A percentile compares a stretch with the other conserved stretches of the same genome.
These are phyloP conservation scores for Pogonocherus hispidulus DNA, from an alignment of 2,888 invertebrate species.

Conservation along the genomic window DNA sequence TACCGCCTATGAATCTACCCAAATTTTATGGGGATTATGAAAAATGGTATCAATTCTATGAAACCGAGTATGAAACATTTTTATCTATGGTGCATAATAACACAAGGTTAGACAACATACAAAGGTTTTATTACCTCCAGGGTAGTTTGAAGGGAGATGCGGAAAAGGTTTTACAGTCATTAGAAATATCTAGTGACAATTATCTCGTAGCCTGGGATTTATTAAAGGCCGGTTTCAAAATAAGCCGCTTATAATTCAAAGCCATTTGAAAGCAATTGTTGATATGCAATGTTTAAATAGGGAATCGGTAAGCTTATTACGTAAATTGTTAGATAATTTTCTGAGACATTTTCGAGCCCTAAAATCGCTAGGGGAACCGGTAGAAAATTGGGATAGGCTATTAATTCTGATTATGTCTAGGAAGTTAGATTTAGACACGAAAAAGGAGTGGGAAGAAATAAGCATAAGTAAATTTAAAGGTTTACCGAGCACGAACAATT, in stretches of 20 bases:
- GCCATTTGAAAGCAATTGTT: not conserved
- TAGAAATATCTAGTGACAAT: constrained; percentile 42
- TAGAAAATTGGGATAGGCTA: not conserved
- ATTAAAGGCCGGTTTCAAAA: not conserved
- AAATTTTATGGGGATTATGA: constrained; percentile 40
- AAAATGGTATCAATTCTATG: constrained; percentile 41
- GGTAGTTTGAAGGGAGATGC: constrained; percentile 44
- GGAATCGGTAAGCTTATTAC: not conserved
- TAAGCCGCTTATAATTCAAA: not conserved
- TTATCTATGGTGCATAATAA: constrained; percentile 40
- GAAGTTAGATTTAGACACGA: not conserved
- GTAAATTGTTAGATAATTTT: not conserved
- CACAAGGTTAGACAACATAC: constrained; percentile 28
- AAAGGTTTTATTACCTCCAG: too few relatives aligned
- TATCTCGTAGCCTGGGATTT: constrained; percentile 31
- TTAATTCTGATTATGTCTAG: not conserved
- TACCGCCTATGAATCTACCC: constrained; percentile 30
- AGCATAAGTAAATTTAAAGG: not conserved
- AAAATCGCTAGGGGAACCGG: not conserved
- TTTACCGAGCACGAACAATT: not conserved
- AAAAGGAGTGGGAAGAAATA: not conserved
- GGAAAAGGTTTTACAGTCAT: constrained; percentile 38
- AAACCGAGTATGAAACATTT: too few relatives aligned
- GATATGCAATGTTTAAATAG: not conserved
- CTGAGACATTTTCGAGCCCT: not conserved